phyloP scores from a whole-genome alignment of 2,888 invertebrate genomes.

The Gari tellinella region DNA sequence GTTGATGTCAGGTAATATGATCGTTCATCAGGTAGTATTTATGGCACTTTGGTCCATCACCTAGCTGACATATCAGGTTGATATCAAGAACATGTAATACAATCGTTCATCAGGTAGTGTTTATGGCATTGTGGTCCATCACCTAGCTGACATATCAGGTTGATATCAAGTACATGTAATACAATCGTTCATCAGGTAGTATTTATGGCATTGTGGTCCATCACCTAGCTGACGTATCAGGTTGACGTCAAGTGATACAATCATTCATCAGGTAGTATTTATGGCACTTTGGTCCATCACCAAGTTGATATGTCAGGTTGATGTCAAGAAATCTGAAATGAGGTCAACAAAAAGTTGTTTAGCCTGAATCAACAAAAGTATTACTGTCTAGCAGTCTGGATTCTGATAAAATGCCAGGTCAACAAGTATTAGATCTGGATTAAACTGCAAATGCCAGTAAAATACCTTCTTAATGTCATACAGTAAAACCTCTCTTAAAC shows the following conservation, averaged over 20 bases:
- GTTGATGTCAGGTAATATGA: no score
- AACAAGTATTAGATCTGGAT: no score
- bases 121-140: slow-evolving; percentile 36
- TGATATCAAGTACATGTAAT: slow-evolving; percentile 56
- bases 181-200: slow-evolving; percentile 65
- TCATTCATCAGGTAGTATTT: slow-evolving; percentile 66
- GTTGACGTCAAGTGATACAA: slow-evolving; percentile 57
- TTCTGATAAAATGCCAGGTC: no score
- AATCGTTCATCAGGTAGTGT: slow-evolving; percentile 65
- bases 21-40: slow-evolving; percentile 65
- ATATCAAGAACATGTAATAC: slow-evolving; percentile 61
- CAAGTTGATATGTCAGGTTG: slow-evolving; percentile 50
- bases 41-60: slow-evolving; percentile 26
- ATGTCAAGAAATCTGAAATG: slow-evolving; percentile 66
- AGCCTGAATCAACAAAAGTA: no score
- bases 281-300: slow-evolving; percentile 27
- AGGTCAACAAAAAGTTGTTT: background rate
- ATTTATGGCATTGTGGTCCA: slow-evolving; percentile 35
- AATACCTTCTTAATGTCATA: no score
- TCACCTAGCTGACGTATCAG: slow-evolving; percentile 49
- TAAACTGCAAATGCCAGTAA: no score
- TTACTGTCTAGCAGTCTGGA: no score
- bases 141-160: slow-evolving; percentile 48
- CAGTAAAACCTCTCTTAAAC: no score
- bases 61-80: slow-evolving; percentile 48